phyloP scores from a whole-genome alignment of 2,113 vertebrate genomes.

The Sphyrna mokarran region DNA sequence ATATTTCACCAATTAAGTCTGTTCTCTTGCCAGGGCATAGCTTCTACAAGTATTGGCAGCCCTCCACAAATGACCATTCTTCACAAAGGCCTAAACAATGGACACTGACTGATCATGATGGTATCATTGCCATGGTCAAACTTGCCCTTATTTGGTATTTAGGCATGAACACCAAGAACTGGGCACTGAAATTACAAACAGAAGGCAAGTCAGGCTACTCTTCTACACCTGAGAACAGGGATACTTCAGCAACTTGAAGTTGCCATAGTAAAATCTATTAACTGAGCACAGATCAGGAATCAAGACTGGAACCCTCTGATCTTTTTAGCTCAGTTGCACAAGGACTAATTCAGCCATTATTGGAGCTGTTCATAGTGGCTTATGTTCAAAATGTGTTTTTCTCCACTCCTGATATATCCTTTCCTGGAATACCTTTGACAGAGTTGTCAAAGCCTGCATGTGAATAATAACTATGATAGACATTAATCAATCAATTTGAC shows the following conservation, averaged over 20 bases:
- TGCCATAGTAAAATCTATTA: not conserved
- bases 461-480: too few species aligned
- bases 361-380: not conserved
- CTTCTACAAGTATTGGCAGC: not conserved
- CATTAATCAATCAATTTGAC: not conserved
- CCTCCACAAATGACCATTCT: not conserved
- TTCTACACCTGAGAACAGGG: not conserved
- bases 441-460: not conserved
- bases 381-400: not conserved
- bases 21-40: not conserved
- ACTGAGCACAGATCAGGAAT: not conserved
- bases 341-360: not conserved
- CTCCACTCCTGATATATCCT: not conserved
- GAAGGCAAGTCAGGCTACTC: not conserved
- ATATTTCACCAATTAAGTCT: not conserved
- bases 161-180: not conserved
- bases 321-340: not conserved
- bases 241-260: not conserved
- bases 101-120: not conserved
- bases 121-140: not conserved
- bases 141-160: not conserved
- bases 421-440: not conserved
- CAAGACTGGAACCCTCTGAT: not conserved
- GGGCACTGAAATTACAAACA: not conserved
- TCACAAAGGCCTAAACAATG: not conserved